phyloP scores from a whole-genome alignment of 1,140 invertebrate species.

The Thaumetopoea pityocampa region DNA sequence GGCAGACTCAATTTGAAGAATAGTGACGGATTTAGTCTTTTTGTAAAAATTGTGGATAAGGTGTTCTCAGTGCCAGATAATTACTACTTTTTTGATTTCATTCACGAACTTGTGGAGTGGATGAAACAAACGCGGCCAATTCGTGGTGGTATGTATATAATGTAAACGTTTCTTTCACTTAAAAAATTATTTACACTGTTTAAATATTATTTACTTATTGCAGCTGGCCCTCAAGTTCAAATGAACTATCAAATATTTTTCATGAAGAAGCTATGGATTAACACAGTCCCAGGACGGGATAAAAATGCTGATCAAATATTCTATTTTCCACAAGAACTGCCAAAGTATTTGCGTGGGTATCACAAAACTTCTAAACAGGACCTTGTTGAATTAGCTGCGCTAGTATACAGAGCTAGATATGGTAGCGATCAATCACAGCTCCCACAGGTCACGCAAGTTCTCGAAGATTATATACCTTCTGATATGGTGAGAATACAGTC shows the following conservation, averaged over 20 bases:
- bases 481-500: slow-evolving; percentile 86
- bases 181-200: not conserved
- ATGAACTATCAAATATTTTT: slow-evolving; percentile 96
- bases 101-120: slow-evolving; percentile 92
- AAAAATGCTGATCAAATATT: slow-evolving; percentile 94
- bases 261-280: slow-evolving; percentile 98
- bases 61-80: slow-evolving; percentile 94
- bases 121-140: slow-evolving; percentile 86
- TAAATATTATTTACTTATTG: slow-evolving; percentile 21
- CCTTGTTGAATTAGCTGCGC: slow-evolving; percentile 85
- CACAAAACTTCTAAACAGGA: slow-evolving; percentile 89
- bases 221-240: slow-evolving; percentile 78
- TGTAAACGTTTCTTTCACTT: slow-evolving; percentile 5
- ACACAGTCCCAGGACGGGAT: slow-evolving; percentile 91
- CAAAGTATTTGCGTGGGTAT: slow-evolving; percentile 93
- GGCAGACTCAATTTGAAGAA: slow-evolving; percentile 84
- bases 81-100: slow-evolving; percentile 97
- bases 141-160: slow-evolving; percentile 79
- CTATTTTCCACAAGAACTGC: slow-evolving; percentile 95
- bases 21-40: slow-evolving; percentile 92
- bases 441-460: slow-evolving; percentile 78
- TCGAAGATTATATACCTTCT: slow-evolving; percentile 86
- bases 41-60: slow-evolving; percentile 95
- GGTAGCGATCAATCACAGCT: slow-evolving; percentile 81
- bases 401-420: slow-evolving; percentile 88